Percentiles rank a stretch among this genome's conserved stretches.
Evolutionary conservation across 2,888 invertebrate species (phyloP).

Genomic region (Tipula unca): DNA sequence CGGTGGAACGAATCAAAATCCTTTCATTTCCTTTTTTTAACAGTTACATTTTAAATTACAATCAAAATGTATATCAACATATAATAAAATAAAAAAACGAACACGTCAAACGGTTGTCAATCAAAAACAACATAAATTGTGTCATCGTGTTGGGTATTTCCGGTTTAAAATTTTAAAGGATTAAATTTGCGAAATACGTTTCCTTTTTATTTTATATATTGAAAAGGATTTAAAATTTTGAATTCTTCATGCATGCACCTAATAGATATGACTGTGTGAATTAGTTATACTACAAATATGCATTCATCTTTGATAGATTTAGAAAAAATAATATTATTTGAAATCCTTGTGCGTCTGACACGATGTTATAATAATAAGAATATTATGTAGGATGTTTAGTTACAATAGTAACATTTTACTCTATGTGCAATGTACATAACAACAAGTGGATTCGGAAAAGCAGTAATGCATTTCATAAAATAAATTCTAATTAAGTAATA

Average conservation of each 20-base stretch:
- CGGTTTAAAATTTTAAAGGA: neutral
- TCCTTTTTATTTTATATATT: neutral
- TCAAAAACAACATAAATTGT: neutral
- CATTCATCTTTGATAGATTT: neutral
- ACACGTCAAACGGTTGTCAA: neutral
- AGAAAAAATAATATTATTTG: neutral
- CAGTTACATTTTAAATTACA: neutral
- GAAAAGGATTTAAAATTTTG: neutral
- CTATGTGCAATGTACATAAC: neutral
- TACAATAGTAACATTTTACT: neutral
- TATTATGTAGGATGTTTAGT: neutral
- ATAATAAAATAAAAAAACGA: neutral
- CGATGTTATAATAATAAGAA: neutral
- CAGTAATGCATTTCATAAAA: neutral
- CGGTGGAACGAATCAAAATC: neutral
- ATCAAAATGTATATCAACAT: neutral
- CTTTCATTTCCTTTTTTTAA: neutral
- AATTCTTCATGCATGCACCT: neutral
- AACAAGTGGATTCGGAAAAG: neutral
- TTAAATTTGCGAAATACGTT: neutral
- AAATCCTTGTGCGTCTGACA: neutral
- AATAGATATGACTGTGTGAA: neutral
- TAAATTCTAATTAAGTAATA: neutral
- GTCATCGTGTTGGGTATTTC: neutral
- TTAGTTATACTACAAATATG: too few species aligned